phyloP scores from a whole-genome alignment of 1,140 invertebrate species.

The Pomacea maculata region DNA sequence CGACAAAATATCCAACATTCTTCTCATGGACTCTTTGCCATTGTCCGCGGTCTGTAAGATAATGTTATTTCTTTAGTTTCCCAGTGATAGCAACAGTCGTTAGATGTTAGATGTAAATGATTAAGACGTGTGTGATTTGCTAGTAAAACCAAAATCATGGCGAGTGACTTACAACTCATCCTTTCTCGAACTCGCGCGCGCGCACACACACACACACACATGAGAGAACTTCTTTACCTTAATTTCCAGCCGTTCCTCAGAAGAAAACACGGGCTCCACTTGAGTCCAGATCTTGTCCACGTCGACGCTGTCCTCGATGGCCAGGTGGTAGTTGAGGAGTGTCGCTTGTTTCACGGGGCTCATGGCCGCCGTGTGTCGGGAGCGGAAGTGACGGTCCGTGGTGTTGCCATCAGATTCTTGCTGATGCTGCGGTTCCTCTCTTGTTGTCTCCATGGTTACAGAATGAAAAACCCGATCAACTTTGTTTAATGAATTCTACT shows the following conservation, averaged over 20 bases:
- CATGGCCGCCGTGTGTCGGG: slow-evolving; percentile 1
- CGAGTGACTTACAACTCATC: not conserved
- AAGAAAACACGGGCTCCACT: slow-evolving; percentile 9
- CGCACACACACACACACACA: not conserved
- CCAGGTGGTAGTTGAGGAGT: slow-evolving; percentile 21
- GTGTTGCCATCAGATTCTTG: no score
- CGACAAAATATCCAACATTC: slow-evolving; percentile 35
- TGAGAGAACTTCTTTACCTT: not conserved
- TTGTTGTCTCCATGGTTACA: no score
- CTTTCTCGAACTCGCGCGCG: not conserved
- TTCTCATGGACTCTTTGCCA: slow-evolving; percentile 17
- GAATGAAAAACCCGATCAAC: no score
- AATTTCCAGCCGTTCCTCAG: slow-evolving; percentile 15
- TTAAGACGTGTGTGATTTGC: no score
- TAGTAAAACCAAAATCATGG: no score
- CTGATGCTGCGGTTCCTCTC: no score
- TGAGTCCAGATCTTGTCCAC: slow-evolving; percentile 22
- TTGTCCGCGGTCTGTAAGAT: not conserved
- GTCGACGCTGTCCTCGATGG: slow-evolving; percentile 30
- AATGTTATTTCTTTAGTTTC: not conserved
- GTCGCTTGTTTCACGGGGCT: slow-evolving; percentile 17
- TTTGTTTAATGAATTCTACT: no score
- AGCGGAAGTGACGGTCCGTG: no score
- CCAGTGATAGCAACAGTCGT: no score
- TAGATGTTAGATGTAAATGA: no score